A percentile compares a stretch with the other conserved stretches of the same genome.
Conservation (phyloP, 1,140 invertebrate species). For the Scaptomyza hsui region DNA sequence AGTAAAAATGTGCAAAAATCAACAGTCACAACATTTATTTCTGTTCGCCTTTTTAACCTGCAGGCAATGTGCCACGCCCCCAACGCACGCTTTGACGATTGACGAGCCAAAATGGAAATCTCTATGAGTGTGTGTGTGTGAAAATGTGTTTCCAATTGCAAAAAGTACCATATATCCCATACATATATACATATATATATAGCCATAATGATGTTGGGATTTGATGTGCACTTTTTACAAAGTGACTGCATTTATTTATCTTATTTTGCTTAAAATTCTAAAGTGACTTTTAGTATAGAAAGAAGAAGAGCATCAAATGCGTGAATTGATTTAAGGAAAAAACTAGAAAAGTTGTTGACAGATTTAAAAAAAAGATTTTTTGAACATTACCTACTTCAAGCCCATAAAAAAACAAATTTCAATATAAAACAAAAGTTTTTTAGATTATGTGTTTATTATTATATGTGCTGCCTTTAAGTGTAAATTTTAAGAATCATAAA, state of each 20-base stretch:
- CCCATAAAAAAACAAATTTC: no score
- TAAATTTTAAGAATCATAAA: no score
- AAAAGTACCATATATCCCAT: constrained; percentile 8
- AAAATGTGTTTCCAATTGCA: constrained; percentile 19
- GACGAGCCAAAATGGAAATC: constrained; percentile 28
- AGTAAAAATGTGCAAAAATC: constrained; percentile 65
- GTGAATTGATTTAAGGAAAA: constrained; percentile 3
- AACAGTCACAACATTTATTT: constrained; percentile 72
- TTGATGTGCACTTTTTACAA: constrained; percentile 20
- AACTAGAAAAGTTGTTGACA: not conserved
- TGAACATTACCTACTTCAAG: not conserved
- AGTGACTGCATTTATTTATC: constrained; percentile 10
- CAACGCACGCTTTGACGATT: constrained; percentile 11
- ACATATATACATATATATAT: not conserved
- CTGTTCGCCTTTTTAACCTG: constrained; percentile 39
- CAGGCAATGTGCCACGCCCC: constrained; percentile 15
- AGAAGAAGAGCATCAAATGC: not conserved
- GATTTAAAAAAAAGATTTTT: no score
- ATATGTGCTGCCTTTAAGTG: no score
- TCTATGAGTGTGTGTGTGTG: not conserved
- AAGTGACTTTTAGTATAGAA: constrained; percentile 4
- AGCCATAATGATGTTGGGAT: constrained; percentile 41
- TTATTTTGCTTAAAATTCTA: constrained; percentile 8
- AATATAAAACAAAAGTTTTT: no score
- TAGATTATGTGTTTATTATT: no score